Percentiles rank a stretch among this genome's conserved stretches.
Evolutionary conservation across 2,888 invertebrate genomes (phyloP).

Genomic region (Neoscelio sp.): DNA sequence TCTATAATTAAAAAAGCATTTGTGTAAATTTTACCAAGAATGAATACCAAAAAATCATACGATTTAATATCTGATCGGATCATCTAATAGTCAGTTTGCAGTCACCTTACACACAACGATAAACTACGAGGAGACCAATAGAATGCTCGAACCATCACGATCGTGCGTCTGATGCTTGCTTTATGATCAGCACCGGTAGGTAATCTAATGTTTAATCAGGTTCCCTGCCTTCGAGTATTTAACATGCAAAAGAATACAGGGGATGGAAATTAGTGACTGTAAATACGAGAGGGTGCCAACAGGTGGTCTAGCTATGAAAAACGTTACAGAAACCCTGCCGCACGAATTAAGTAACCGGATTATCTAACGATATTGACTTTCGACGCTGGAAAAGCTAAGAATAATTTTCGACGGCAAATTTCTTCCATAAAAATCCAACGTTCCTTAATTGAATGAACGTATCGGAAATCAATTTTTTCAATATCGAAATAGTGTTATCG

Average conservation of each 20-base stretch:
- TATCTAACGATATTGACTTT: slow-evolving; percentile 27
- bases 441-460: slow-evolving; percentile 1
- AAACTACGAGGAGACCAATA: too few relatives aligned
- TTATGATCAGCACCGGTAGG: slow-evolving; percentile 15
- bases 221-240: slow-evolving; percentile 7
- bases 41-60: too few relatives aligned
- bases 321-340: slow-evolving; percentile 9
- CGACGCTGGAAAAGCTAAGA: not conserved
- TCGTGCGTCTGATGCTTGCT: not conserved
- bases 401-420: not conserved
- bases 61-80: too few relatives aligned
- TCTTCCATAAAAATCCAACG: not conserved
- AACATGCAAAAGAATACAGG: slow-evolving; percentile 21
- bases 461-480: too few relatives aligned
- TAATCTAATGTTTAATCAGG: slow-evolving; percentile 32
- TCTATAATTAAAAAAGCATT: too few relatives aligned
- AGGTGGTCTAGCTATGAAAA: slow-evolving; percentile 47
- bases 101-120: too few relatives aligned
- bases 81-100: too few relatives aligned
- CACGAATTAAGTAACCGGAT: slow-evolving; percentile 18
- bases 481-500: too few relatives aligned
- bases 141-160: too few relatives aligned
- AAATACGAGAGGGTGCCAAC: slow-evolving; percentile 36
- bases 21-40: too few relatives aligned
- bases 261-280: slow-evolving; percentile 40